A percentile compares a stretch with the other conserved stretches of the same genome.
phyloP scores from a whole-genome alignment of 2,113 vertebrate species.

The Phalacrocorax brasilianus region DNA sequence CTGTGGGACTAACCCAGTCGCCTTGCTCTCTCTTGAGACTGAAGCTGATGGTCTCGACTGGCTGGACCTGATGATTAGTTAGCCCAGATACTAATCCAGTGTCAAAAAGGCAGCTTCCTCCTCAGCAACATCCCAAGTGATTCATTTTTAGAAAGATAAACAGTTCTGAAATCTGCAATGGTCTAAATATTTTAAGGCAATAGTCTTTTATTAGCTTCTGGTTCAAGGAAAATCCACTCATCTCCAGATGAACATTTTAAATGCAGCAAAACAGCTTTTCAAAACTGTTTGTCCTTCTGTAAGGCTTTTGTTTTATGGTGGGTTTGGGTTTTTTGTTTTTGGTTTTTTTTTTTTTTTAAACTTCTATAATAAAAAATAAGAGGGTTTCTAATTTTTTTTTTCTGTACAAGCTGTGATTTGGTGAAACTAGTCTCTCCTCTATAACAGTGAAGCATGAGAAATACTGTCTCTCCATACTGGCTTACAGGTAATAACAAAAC shows the following conservation, averaged over 20 bases:
- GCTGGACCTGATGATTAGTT: not conserved
- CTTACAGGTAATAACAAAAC: not conserved
- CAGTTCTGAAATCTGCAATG: constrained; percentile 27
- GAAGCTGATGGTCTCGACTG: not conserved
- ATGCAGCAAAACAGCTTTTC: constrained; percentile 2
- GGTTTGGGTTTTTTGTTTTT: not conserved
- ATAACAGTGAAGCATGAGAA: not conserved
- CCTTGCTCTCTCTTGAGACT: not conserved
- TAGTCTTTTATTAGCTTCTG: constrained; percentile 56
- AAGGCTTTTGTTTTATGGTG: constrained; percentile 5
- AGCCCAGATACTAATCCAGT: not conserved
- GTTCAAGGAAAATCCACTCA: constrained; percentile 36
- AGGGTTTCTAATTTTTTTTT: not conserved
- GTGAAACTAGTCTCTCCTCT: not conserved
- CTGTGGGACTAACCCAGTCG: not conserved
- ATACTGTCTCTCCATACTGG: not conserved
- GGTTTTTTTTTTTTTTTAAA: not conserved
- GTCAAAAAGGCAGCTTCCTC: not conserved
- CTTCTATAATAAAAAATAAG: not conserved
- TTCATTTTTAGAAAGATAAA: not conserved
- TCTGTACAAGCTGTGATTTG: constrained; percentile 1
- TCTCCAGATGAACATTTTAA: constrained; percentile 18
- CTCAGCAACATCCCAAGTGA: not conserved
- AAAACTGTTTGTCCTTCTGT: constrained; percentile 3
- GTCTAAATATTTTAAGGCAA: constrained; percentile 42